These are phyloP conservation scores for Dynastes hyllus DNA, from an alignment of 2,888 invertebrate species.

Conservation along the genomic window DNA sequence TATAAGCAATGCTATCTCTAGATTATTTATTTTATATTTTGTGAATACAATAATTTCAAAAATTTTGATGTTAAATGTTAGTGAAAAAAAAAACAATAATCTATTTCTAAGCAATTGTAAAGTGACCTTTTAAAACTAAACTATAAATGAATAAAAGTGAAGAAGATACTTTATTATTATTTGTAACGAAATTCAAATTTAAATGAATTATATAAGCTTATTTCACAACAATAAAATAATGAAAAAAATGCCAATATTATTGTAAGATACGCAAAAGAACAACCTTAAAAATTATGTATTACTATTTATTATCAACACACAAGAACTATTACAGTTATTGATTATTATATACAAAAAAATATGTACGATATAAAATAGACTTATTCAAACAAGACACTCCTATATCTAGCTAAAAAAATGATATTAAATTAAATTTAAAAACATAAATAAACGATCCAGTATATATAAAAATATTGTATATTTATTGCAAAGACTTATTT, in stretches of 20 bases:
- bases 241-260: slow-evolving; percentile 25
- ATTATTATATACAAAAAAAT: slow-evolving; percentile 8
- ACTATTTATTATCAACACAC: neutral
- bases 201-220: slow-evolving; percentile 4
- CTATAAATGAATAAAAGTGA: neutral
- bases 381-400: neutral
- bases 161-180: neutral
- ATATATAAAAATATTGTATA: no score
- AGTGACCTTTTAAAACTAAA: slow-evolving; percentile 22
- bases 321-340: neutral
- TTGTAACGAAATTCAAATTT: neutral
- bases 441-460: neutral
- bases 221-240: slow-evolving; percentile 3
- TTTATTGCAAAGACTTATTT: no score
- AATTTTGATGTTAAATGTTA: slow-evolving; percentile 3
- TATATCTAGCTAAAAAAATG: slow-evolving; percentile 1
- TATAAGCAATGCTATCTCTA: no score
- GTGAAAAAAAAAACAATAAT: no score
- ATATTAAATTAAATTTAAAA: neutral
- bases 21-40: no score
- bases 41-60: neutral
- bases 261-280: slow-evolving; percentile 18
- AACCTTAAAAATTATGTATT: neutral
- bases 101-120: slow-evolving; percentile 8
- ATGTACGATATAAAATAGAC: neutral